Evolutionary conservation across 2,888 invertebrate genomes (phyloP).

Genomic region (Acheta domesticus): DNA sequence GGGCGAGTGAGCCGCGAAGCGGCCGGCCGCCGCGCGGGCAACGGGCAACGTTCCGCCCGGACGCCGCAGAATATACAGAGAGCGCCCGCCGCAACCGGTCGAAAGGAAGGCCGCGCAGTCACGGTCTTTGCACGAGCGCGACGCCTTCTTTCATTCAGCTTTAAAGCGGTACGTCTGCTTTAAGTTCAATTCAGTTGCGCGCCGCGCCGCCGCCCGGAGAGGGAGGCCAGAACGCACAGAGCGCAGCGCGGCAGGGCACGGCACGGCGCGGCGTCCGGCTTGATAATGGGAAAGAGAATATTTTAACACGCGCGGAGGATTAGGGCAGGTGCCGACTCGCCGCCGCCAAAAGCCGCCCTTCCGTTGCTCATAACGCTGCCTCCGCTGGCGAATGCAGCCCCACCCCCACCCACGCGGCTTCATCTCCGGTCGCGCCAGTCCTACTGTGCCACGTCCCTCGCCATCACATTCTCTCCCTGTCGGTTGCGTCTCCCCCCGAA

Average conservation of each 20-base stretch:
- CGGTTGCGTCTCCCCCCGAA: background rate
- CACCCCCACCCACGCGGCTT: too few species aligned
- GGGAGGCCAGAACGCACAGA: too few species aligned
- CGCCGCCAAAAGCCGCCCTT: too few species aligned
- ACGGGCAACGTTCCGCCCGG: background rate
- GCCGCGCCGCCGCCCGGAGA: background rate
- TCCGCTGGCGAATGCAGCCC: background rate
- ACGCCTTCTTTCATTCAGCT: slow-evolving; percentile 9
- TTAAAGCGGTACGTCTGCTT: background rate
- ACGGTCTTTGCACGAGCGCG: background rate
- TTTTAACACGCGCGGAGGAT: too few species aligned
- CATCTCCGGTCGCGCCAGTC: too few species aligned
- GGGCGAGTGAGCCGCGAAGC: background rate
- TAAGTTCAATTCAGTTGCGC: background rate
- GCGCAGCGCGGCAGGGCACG: too few species aligned
- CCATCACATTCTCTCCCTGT: too few species aligned
- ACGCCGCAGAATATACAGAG: background rate
- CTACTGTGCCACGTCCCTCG: too few species aligned
- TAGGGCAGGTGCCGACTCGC: too few species aligned
- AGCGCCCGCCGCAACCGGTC: background rate
- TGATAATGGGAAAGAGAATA: too few species aligned
- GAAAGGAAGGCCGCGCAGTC: background rate
- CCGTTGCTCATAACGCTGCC: too few species aligned
- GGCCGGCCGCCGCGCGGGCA: background rate
- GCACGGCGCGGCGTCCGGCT: too few species aligned